Base-by-base conservation (phyloP, 2,888 invertebrate genomes). In the Acanthosoma haemorrhoidale region DNA sequence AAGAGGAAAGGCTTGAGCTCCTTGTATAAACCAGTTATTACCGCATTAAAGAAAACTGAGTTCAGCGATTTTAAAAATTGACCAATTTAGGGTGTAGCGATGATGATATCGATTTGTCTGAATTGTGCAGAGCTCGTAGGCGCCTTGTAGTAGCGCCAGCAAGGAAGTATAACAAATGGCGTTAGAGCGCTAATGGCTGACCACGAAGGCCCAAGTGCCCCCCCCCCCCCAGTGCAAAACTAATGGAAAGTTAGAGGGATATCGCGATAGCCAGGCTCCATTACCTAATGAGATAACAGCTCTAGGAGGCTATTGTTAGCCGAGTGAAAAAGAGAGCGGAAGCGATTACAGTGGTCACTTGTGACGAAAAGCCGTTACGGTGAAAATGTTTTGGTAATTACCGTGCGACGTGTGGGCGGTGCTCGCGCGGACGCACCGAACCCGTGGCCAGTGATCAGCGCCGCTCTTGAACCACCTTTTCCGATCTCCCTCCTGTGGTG, bases 231-330 rank as follows among this genome's bases (percentile, higher is more conserved):
- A n/a, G n/a, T n/a, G n/a, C n/a, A n/a, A 25, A 51, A 6, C 51
- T 51, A 25, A 51, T 51, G 51, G 51, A 51, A 51, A 51, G 51
- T n/a, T n/a, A n/a, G n/a, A n/a, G n/a, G n/a, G n/a, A n/a, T n/a
- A n/a, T n/a, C n/a, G n/a, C 51, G 25, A 21, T 21, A 43, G 13
- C 41, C 16, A 1, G 4, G 11, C 3, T 13, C 16, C 25, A 18
- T 51, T 51, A 51, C 25, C 51, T 51, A 51, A 51, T 51, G 51
- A 51, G 18, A 25, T 38, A 11, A 18, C 13, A 0, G 25, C 5
- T 13, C 51, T n/a, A 13, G 25, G 13, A n/a, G 11, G 51, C 51
- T n/a, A 51, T 25, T 51, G 25, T 51, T 1, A 21, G 25, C 6
- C n/a, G n/a, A n/a, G n/a, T n/a, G n/a, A n/a, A n/a, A n/a, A n/a